Conservation (phyloP, 1,140 invertebrate species). For the Amyelois transitella region DNA sequence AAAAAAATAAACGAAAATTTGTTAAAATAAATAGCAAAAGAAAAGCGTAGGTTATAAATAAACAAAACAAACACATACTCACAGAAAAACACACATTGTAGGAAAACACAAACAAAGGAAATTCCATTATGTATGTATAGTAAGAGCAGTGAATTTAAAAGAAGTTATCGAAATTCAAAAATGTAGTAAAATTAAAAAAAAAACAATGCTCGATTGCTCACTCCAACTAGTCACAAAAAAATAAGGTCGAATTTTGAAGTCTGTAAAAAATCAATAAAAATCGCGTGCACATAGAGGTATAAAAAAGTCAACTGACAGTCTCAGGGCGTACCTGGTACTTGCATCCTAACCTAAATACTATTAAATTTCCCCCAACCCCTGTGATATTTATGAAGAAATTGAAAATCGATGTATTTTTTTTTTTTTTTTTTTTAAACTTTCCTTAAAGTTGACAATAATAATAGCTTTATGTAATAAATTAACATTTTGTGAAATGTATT, state of each 20-base stretch:
- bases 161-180: not conserved
- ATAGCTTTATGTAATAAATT: no score
- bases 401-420: no score
- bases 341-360: no score
- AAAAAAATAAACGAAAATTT: conserved; percentile 9
- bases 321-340: not conserved
- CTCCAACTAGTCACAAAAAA: no score
- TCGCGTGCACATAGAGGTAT: not conserved
- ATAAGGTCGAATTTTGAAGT: not conserved
- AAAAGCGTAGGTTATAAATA: not conserved
- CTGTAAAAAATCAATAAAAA: not conserved
- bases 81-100: not conserved
- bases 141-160: not conserved
- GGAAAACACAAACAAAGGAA: not conserved
- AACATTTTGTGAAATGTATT: no score
- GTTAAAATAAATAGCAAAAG: not conserved
- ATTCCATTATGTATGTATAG: not conserved
- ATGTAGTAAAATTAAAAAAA: no score
- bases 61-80: not conserved
- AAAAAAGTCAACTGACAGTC: not conserved
- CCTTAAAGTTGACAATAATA: no score
- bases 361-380: no score
- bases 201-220: no score
- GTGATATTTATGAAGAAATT: no score
- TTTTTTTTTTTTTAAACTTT: no score